Conservation (phyloP, 2,113 vertebrate species). For the Brachypteracias leptosomus region DNA sequence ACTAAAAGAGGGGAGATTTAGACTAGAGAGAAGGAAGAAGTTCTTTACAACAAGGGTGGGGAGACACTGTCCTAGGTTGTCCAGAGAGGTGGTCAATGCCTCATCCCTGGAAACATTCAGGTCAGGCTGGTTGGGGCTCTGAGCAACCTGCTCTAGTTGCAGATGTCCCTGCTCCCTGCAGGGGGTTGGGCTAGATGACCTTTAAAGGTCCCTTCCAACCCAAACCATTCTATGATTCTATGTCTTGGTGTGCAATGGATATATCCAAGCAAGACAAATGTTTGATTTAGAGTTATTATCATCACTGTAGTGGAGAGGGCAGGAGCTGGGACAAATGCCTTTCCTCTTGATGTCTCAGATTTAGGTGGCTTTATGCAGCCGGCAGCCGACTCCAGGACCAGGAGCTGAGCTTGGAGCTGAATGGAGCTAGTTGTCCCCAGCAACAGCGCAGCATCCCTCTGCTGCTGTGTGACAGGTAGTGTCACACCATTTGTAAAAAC, state of each 20-base stretch:
- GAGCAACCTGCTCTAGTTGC: not conserved
- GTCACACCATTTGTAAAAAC: not conserved
- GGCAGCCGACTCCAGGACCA: fast-evolving
- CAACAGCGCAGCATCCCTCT: not conserved
- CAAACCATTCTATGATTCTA: not conserved
- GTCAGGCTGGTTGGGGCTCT: not conserved
- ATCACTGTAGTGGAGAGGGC: not conserved
- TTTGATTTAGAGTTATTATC: not conserved
- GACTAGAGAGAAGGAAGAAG: not conserved
- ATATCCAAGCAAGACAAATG: not conserved
- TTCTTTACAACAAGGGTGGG: not conserved
- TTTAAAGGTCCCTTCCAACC: not conserved
- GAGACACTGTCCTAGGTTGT: not conserved
- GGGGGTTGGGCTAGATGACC: not conserved
- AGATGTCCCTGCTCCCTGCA: not conserved
- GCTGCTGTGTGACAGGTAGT: not conserved
- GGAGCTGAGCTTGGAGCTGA: not conserved
- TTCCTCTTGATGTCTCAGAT: not conserved
- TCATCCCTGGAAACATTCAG: not conserved
- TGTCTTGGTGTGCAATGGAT: not conserved
- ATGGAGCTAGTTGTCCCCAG: not conserved
- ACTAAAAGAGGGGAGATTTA: not conserved
- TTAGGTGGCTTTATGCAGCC: not conserved
- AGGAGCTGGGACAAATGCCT: not conserved
- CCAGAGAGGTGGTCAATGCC: not conserved